phyloP scores from a whole-genome alignment of 2,888 invertebrate species.

The Cephus sareptanus region DNA sequence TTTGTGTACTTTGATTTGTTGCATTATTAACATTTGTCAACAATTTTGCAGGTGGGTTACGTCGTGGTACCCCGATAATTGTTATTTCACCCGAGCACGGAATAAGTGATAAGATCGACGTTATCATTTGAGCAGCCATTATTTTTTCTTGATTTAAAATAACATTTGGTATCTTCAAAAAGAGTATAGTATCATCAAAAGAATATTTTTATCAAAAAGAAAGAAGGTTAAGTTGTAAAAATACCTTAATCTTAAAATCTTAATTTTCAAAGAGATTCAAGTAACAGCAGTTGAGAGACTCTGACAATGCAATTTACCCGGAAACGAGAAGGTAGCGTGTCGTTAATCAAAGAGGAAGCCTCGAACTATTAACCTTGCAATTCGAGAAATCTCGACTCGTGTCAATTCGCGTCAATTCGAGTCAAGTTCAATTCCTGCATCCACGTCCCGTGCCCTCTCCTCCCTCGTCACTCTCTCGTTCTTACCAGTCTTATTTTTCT shows the following conservation, averaged over 20 bases:
- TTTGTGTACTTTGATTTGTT: neutral
- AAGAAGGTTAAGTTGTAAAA: neutral
- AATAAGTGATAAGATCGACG: neutral
- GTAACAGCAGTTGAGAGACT: neutral
- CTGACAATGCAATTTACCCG: neutral
- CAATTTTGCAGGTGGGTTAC: neutral
- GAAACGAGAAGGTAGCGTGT: neutral
- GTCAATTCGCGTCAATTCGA: neutral
- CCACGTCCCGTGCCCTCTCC: neutral
- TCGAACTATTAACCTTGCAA: conserved; percentile 27
- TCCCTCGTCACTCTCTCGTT: neutral
- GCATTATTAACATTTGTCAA: neutral
- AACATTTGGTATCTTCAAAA: neutral
- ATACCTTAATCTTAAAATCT: too few species aligned
- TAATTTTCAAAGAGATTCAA: neutral
- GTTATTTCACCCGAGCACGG: neutral
- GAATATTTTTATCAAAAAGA: neutral
- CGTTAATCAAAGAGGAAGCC: conserved; percentile 17
- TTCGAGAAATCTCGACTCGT: conserved; percentile 19
- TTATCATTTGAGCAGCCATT: neutral
- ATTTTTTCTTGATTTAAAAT: neutral
- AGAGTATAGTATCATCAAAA: neutral
- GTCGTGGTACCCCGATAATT: neutral
- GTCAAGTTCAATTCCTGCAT: neutral
- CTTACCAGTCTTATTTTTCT: neutral